Evolutionary conservation across 2,888 invertebrate species (phyloP).

Genomic region (Yponomeuta malinellus): DNA sequence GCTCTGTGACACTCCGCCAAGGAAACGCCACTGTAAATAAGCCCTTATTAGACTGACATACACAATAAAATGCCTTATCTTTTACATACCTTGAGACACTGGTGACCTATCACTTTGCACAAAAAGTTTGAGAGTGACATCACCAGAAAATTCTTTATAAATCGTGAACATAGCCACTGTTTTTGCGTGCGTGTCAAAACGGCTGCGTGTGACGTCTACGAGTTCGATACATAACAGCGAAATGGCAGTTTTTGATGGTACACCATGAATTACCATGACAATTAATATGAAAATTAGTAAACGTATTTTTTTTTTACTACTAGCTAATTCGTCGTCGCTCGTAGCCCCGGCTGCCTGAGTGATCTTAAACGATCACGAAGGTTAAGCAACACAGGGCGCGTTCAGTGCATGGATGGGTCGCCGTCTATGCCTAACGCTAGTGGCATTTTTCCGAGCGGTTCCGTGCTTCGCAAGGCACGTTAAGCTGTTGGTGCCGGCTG

Average conservation of each 20-base stretch:
- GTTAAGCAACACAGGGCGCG: too few relatives aligned
- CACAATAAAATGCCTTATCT: background rate
- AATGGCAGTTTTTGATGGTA: background rate
- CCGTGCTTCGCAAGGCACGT: too few relatives aligned
- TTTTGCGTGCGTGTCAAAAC: background rate
- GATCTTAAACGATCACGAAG: too few relatives aligned
- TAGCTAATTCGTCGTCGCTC: too few relatives aligned
- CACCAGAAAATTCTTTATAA: background rate
- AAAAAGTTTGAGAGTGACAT: background rate
- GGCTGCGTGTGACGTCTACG: background rate
- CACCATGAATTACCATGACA: background rate
- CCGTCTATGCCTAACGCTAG: too few relatives aligned
- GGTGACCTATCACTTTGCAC: background rate
- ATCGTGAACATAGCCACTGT: background rate
- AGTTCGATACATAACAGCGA: background rate
- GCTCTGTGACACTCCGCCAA: conserved; percentile 33
- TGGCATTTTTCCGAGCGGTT: too few relatives aligned
- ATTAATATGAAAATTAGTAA: background rate
- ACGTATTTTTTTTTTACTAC: background rate
- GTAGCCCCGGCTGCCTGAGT: too few relatives aligned
- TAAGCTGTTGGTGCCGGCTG: too few relatives aligned
- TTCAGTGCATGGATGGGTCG: too few relatives aligned
- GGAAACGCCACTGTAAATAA: conserved; percentile 22
- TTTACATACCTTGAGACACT: background rate
- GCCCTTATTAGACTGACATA: background rate